These are phyloP conservation scores for Lithobates pipiens DNA, from an alignment of 2,797 vertebrate genomes.

Conservation along the genomic window DNA sequence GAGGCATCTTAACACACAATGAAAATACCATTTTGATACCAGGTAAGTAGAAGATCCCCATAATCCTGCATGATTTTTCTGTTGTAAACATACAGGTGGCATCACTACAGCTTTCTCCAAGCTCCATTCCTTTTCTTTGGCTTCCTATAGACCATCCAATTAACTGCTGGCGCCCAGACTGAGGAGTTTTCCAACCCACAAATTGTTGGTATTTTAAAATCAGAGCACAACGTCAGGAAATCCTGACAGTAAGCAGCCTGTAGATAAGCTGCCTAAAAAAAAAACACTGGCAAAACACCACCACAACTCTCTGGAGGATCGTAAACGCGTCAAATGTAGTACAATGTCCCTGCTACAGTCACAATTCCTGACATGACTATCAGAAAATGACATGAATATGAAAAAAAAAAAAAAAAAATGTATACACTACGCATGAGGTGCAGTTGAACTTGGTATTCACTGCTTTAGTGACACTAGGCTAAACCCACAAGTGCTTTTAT, in stretches of 20 bases:
- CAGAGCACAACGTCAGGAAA: slow-evolving; percentile 59
- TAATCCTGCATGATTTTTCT: not conserved
- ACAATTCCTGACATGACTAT: not conserved
- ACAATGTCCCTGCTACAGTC: slow-evolving; percentile 6
- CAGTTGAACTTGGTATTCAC: not conserved
- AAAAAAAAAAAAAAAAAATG: not conserved
- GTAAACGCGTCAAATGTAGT: not conserved
- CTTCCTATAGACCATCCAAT: slow-evolving; percentile 48
- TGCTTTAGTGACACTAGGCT: no score
- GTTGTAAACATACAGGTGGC: not conserved
- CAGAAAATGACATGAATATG: not conserved
- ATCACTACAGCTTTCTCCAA: not conserved
- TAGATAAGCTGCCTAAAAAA: slow-evolving; percentile 46
- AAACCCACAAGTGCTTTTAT: no score
- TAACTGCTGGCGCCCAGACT: slow-evolving; percentile 50
- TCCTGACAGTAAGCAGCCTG: slow-evolving; percentile 51
- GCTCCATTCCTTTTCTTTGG: slow-evolving; percentile 9
- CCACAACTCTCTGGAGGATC: slow-evolving; percentile 9
- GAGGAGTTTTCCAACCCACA: slow-evolving; percentile 42
- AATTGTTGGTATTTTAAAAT: slow-evolving; percentile 52
- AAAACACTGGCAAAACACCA: slow-evolving; percentile 45
- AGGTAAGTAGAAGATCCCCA: not conserved
- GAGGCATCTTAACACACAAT: no score
- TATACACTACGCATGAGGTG: not conserved
- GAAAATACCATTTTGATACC: no score